These are phyloP conservation scores for Pantherophis guttatus DNA, from an alignment of 2,113 vertebrate genomes.

Conservation along the genomic window DNA sequence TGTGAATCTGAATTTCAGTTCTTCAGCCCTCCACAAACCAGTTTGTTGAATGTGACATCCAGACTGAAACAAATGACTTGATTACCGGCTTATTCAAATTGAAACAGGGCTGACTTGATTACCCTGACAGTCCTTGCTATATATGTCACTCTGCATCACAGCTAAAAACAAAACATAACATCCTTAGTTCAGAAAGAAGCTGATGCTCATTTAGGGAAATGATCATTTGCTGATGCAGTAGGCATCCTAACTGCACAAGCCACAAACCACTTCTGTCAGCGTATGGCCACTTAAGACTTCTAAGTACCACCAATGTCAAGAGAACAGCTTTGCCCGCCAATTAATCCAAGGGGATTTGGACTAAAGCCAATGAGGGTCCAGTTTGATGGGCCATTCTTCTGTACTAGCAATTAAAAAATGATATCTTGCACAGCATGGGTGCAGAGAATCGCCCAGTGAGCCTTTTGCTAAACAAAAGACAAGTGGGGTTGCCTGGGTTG, in stretches of 20 bases:
- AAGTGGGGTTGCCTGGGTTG: neutral
- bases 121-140: conserved; percentile 56
- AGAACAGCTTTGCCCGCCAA: neutral
- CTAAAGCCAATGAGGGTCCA: neutral
- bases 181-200: conserved; percentile 37
- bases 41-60: conserved; percentile 62
- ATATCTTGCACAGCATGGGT: neutral
- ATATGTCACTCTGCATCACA: conserved; percentile 54
- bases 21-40: conserved; percentile 51
- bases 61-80: conserved; percentile 64
- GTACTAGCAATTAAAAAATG: neutral
- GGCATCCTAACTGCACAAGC: conserved; percentile 8
- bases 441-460: neutral
- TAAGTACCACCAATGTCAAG: conserved; percentile 17
- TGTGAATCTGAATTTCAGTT: conserved; percentile 44
- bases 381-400: neutral
- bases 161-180: conserved; percentile 44
- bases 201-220: conserved; percentile 25
- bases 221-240: conserved; percentile 22
- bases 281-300: conserved; percentile 5
- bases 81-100: conserved; percentile 66
- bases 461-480: neutral
- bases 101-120: conserved; percentile 59
- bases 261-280: conserved; percentile 34
- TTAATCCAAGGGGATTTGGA: conserved; percentile 12